Evolutionary conservation across 2,888 invertebrate species (phyloP), one percentile per base, ranked within the genome.

Genomic region (Athalia circularis): DNA sequence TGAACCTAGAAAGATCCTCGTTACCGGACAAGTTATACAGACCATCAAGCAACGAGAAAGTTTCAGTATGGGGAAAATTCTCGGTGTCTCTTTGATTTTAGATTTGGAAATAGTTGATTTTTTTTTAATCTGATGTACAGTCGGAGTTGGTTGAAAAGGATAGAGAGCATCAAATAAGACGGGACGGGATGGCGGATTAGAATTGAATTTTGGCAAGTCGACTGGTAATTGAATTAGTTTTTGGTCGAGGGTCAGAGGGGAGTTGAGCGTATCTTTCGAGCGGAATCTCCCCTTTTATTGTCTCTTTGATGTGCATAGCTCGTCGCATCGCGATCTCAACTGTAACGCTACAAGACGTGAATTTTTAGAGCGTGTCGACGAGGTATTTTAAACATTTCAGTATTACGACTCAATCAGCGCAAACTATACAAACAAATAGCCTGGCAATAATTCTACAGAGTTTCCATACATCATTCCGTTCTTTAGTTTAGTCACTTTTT

Each of bases 191-290:
- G 61, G 29, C 29, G 68, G 54, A 75, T 75, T 75, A 75, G 50
- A 75, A 75, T 75, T 29, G 13, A 75, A 9, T 75, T 75, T 75
- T 75, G 75, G 75, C 75, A 62, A 75, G 43, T 43, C 75, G 29
- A 52, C 62, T n/a, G 75, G 62, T 75, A 75, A 75, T 75, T 75
- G 75, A 75, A 62, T 50, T 61, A 64, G 15, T 75, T 75, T 75
- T 75, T 75, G 59, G 48, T 45, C 3, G 3, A 11, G 7, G 8
- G 45, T 47, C 59, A 29, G 29, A 29, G 29, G 54, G 54, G 54
- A 11, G 9, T 54, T 9, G 7, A 54, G 54, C 4, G 9, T n/a
- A 6, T 54, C 54, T 29, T 29, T 29, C 29, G 29, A 29, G 29
- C 29, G 29, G 54, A 54, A 9, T 54, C 54, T 54, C n/a, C 54